Evolutionary conservation across 1,140 invertebrate genomes (phyloP), one percentile per base, ranked within the genome.

Genomic region (Anoplolepis gracilipes): DNA sequence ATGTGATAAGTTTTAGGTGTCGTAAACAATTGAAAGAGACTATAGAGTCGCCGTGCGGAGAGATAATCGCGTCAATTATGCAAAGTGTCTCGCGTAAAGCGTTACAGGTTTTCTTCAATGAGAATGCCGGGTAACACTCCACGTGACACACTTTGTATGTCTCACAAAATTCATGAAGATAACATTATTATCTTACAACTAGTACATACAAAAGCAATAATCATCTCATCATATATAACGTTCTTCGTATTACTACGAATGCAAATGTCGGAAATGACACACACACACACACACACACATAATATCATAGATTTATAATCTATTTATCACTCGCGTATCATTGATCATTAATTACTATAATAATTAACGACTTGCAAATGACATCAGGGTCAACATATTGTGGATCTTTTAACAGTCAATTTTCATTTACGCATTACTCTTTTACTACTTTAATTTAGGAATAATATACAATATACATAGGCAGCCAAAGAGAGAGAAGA

Each of bases 11-110:
- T 90, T 87, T 85, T 62, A 84, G 33, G 59, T 25, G 73, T 85
- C 67, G 73, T 86, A 57, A 84, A 65, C 75, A 78, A 30, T 22
- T 70, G 57, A 79, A 49, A 79, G 46, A 49, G 46, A 49, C 67
- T 77, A 87, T 87, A 91, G 90, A 89, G 90, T 91, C 90, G 90
- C 90, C 90, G 90, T 91, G 87, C 90, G 85, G 64, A 70, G 57
- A 65, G 87, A 42, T 73, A 84, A 55, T 89, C 73, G 42, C 22
- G 53, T 85, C 42, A 46, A 81, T 30, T 75, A 62, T 55, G 55
- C 70, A 73, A 39, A 64, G 65, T 59, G 59, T 19, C 39, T 62
- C 16, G 10, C 49, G 39, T 64, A 46, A 84, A 57, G 33, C 25
- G 19, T 3, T 42, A 19, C 36, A 46, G 30, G 25, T 25, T 28